Conservation (phyloP, 2,113 vertebrate genomes). For the Colinus virginianus region DNA sequence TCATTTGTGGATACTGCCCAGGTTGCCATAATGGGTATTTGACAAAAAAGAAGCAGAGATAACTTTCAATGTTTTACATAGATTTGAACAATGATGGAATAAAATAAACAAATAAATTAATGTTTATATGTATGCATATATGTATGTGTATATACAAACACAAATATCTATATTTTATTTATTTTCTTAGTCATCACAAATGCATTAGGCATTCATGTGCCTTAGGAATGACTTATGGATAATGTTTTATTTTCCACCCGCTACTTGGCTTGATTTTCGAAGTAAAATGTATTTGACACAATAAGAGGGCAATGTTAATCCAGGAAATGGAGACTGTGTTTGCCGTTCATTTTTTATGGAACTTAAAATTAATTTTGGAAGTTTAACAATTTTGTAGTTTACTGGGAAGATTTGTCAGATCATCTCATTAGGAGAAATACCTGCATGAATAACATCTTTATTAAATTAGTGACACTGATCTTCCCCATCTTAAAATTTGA, state of each 20-base stretch:
- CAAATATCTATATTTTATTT: background rate
- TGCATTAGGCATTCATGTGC: background rate
- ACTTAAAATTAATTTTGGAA: constrained; percentile 14
- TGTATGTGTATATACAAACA: background rate
- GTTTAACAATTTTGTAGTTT: constrained; percentile 6
- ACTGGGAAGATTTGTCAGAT: background rate
- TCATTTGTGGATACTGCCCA: background rate
- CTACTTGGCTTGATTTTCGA: background rate
- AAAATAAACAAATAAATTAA: background rate
- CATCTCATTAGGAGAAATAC: constrained; percentile 2
- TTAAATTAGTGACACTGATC: constrained; percentile 45
- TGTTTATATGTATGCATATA: background rate
- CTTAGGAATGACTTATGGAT: background rate
- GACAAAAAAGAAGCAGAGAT: background rate
- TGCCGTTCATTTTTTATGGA: background rate
- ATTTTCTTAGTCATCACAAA: background rate
- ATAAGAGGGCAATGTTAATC: fast-evolving
- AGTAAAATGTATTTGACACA: fast-evolving
- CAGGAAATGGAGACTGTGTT: background rate
- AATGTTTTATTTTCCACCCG: background rate
- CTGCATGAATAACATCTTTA: background rate
- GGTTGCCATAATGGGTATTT: background rate
- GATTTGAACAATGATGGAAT: background rate
- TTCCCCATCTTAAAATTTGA: background rate
- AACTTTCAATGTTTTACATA: background rate